phyloP scores from a whole-genome alignment of 2,888 invertebrate species.

The Dynastes grantii region DNA sequence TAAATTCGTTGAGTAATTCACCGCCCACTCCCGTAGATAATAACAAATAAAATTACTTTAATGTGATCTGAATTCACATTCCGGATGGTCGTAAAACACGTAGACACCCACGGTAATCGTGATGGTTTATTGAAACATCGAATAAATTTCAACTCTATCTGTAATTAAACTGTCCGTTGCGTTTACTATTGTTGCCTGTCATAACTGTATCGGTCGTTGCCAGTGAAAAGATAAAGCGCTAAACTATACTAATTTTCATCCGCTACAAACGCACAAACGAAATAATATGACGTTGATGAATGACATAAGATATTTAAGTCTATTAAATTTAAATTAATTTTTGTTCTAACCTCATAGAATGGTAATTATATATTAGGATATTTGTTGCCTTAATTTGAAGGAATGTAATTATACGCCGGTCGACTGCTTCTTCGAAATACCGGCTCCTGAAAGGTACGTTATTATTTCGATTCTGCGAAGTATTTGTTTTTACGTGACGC shows the following conservation, averaged over 20 bases:
- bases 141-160: constrained; percentile 47
- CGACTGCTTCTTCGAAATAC: constrained; percentile 14
- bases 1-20: constrained; percentile 52
- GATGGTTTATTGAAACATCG: constrained; percentile 51
- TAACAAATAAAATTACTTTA: constrained; percentile 53
- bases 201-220: constrained; percentile 44
- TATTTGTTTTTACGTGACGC: constrained; percentile 24
- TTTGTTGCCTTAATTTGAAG: constrained; percentile 40
- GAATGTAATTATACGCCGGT: constrained; percentile 36
- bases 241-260: constrained; percentile 44
- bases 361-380: constrained; percentile 45
- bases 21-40: constrained; percentile 51
- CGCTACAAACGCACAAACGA: constrained; percentile 36
- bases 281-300: constrained; percentile 48
- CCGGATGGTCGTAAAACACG: constrained; percentile 50
- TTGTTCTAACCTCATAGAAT: constrained; percentile 43
- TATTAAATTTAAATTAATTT: constrained; percentile 46
- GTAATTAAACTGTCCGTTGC: constrained; percentile 47
- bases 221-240: constrained; percentile 38
- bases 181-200: constrained; percentile 45
- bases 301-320: constrained; percentile 46
- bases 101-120: constrained; percentile 51
- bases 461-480: constrained; percentile 35
- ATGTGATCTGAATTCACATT: constrained; percentile 50
- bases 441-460: constrained; percentile 3